These are phyloP conservation scores for Trichopria drosophilae DNA, from an alignment of 2,888 invertebrate genomes.

Conservation along the genomic window DNA sequence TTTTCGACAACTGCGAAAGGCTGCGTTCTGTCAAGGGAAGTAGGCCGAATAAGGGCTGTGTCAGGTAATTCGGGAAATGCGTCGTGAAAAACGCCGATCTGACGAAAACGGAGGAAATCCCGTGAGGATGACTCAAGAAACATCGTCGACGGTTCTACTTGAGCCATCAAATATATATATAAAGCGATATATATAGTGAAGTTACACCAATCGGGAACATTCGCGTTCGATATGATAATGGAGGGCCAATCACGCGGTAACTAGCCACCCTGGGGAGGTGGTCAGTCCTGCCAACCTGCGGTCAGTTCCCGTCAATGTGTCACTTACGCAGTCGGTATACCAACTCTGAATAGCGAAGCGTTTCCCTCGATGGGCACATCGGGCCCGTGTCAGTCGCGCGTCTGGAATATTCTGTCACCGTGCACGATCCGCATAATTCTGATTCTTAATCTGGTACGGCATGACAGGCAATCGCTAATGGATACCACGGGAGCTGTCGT, in stretches of 20 bases:
- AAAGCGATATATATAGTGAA: slow-evolving; percentile 9
- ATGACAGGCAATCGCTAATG: slow-evolving; percentile 32
- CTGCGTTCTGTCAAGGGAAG: too few relatives aligned
- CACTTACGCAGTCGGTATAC: slow-evolving; percentile 56
- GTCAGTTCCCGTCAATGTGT: slow-evolving; percentile 59
- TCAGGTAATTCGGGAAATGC: too few relatives aligned
- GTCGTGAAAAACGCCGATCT: too few relatives aligned
- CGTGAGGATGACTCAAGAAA: neutral
- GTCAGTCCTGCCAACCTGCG: slow-evolving; percentile 55
- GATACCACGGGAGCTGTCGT: too few relatives aligned
- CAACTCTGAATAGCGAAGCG: slow-evolving; percentile 46
- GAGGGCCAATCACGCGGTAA: slow-evolving; percentile 59
- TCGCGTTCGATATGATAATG: slow-evolving; percentile 56
- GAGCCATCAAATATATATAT: slow-evolving; percentile 7
- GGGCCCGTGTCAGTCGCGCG: slow-evolving; percentile 43
- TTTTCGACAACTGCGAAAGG: too few relatives aligned
- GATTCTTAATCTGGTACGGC: slow-evolving; percentile 25
- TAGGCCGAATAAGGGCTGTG: too few relatives aligned
- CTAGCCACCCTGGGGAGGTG: slow-evolving; percentile 56
- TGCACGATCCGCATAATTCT: slow-evolving; percentile 34
- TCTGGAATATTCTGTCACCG: slow-evolving; percentile 41
- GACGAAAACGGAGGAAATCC: neutral
- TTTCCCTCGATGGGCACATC: slow-evolving; percentile 49
- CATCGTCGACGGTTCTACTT: slow-evolving; percentile 1
- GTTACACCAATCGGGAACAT: too few relatives aligned